phyloP scores from a whole-genome alignment of 1,140 invertebrate species.

The Drosophila melanogaster region Release_6_plus_ISO1_MT NC_004354.4:14367501-14368000 shows the following conservation, averaged over 20 bases:
- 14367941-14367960: constrained; percentile 50
- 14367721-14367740: background rate
- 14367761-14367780: background rate
- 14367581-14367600: constrained; percentile 26
- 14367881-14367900: constrained; percentile 21
- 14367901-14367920: constrained; percentile 31
- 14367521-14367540: constrained; percentile 69
- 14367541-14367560: constrained; percentile 74
- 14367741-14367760: background rate
- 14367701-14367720: constrained; percentile 26
- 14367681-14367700: constrained; percentile 63
- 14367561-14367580: constrained; percentile 60
- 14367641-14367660: constrained; percentile 41
- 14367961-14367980: constrained; percentile 52
- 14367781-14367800: background rate
- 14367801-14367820: constrained; percentile 5
- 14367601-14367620: constrained; percentile 28
- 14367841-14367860: background rate
- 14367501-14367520: constrained; percentile 49
- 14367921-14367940: constrained; percentile 40
- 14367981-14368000: constrained; percentile 31
- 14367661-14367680: constrained; percentile 58
- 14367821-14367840: background rate
- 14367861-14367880: background rate
- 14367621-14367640: constrained; percentile 54